Conservation (phyloP, 2,113 vertebrate genomes). For the Hylia prasina region DNA sequence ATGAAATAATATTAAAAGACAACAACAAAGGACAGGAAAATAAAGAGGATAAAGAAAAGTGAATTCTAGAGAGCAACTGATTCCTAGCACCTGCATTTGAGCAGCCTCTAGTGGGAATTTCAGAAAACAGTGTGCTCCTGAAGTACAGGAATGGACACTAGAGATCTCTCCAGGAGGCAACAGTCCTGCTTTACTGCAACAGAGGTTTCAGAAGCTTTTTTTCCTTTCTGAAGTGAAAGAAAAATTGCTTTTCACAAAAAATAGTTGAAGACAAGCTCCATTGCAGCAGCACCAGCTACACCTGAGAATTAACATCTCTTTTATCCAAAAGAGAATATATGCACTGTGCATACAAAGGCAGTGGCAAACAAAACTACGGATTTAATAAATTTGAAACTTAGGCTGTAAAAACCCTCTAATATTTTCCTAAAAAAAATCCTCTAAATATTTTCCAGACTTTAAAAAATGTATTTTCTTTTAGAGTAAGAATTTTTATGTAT, state of each 20-base stretch:
- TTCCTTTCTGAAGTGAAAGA: not conserved
- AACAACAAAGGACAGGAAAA: conserved; percentile 6
- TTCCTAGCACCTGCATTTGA: conserved; percentile 21
- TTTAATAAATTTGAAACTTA: not conserved
- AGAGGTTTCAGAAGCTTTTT: not conserved
- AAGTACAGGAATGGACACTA: not conserved
- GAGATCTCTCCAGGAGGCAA: not conserved
- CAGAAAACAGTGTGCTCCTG: not conserved
- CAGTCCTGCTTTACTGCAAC: not conserved
- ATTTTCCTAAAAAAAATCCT: not conserved
- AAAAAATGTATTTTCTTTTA: not conserved
- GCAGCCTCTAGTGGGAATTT: conserved; percentile 69
- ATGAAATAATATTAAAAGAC: not conserved
- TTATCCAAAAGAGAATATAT: not conserved
- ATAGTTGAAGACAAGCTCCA: not conserved
- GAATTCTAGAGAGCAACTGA: not conserved
- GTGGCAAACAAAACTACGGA: not conserved
- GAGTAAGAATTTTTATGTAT: not conserved
- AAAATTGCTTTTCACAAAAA: not conserved
- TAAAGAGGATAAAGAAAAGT: not conserved
- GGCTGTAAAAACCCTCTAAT: not conserved
- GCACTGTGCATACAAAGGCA: not conserved
- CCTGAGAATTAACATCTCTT: not conserved
- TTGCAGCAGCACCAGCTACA: not conserved
- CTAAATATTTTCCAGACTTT: not conserved